phyloP scores from a whole-genome alignment of 30 jellyfish, hydroid and myxozoan species.

The Turritopsis dohrnii region DNA sequence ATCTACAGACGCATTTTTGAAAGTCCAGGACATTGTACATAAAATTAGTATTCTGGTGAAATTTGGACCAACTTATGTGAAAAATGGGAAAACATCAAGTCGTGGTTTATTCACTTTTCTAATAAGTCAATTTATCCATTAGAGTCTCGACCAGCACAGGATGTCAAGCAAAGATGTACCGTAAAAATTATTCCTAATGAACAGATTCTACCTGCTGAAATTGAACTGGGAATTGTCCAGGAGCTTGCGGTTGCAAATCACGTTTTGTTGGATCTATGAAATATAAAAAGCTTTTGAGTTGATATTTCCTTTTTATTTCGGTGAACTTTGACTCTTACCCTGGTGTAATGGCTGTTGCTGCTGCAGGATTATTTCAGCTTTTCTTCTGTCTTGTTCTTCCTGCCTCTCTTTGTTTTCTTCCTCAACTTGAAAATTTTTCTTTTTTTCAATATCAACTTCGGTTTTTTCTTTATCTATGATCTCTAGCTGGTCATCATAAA shows the following conservation, averaged over 20 bases:
- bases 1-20: no score
- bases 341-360: conserved; percentile 42
- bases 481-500: conserved; percentile 63
- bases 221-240: background rate
- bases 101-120: no score
- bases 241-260: background rate
- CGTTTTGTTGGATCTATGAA: background rate
- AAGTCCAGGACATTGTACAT: no score
- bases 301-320: background rate
- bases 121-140: no score
- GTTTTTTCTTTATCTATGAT: conserved; percentile 47
- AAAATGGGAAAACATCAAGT: no score
- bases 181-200: conserved; percentile 1
- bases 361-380: conserved; percentile 47
- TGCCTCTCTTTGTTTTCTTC: conserved; percentile 44
- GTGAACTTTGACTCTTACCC: background rate
- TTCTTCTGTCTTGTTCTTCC: conserved; percentile 35
- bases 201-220: background rate
- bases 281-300: background rate
- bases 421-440: conserved; percentile 14
- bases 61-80: no score
- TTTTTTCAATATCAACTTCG: conserved; percentile 39
- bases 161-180: no score
- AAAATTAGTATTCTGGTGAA: no score
- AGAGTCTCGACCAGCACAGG: no score